Evolutionary conservation across 2,113 vertebrate genomes (phyloP).

Genomic region (Atherinomorus stipes): DNA sequence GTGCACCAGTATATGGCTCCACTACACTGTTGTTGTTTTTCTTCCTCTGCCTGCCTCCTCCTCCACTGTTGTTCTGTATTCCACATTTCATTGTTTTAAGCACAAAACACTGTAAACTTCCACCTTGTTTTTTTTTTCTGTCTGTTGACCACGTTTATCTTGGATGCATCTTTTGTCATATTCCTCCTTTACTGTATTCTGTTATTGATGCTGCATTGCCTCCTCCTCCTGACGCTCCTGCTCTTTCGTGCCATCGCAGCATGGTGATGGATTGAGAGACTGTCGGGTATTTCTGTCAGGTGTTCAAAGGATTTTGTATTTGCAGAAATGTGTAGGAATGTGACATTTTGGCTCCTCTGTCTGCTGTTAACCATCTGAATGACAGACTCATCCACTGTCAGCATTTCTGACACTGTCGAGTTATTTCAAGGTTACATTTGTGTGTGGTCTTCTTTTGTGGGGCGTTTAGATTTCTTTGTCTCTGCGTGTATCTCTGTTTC

Average conservation of each 20-base stretch:
- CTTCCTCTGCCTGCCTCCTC: slow-evolving; percentile 20
- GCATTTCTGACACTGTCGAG: slow-evolving; percentile 38
- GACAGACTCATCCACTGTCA: neutral
- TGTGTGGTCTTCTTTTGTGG: slow-evolving; percentile 16
- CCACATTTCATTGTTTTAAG: slow-evolving; percentile 59
- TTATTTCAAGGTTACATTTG: slow-evolving; percentile 41
- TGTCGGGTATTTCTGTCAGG: neutral
- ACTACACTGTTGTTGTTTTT: slow-evolving; percentile 44
- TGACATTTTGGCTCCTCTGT: slow-evolving; percentile 10
- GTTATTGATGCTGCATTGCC: neutral
- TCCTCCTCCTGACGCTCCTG: neutral
- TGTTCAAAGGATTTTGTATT: neutral
- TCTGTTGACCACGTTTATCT: neutral
- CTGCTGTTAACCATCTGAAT: slow-evolving; percentile 10
- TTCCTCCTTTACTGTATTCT: neutral
- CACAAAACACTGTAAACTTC: neutral
- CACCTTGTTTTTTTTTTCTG: slow-evolving; percentile 25
- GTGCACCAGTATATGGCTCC: slow-evolving; percentile 14
- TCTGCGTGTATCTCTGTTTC: slow-evolving; percentile 14
- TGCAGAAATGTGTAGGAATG: neutral
- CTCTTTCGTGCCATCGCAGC: neutral
- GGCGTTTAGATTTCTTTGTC: slow-evolving; percentile 25
- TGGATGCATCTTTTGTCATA: neutral
- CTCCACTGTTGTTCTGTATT: slow-evolving; percentile 49
- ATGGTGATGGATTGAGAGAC: slow-evolving; percentile 10